Percentiles rank a stretch among this genome's conserved stretches.
Evolutionary conservation across 2,888 invertebrate genomes (phyloP).

Genomic region (Nemotelus pantherinus): DNA sequence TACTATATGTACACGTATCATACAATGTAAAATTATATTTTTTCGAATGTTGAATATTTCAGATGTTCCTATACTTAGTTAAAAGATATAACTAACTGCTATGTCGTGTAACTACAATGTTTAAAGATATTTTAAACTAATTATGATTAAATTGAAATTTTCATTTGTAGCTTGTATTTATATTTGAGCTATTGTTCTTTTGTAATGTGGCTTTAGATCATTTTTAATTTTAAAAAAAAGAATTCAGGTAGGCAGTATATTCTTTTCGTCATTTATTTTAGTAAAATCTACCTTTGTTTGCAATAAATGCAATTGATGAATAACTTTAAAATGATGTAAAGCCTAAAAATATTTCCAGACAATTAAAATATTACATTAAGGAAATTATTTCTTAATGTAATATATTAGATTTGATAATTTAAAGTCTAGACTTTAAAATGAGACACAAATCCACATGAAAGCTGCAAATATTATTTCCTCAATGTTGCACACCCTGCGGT

Average conservation of each 20-base stretch:
- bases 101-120: conserved; percentile 48
- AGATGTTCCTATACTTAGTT: conserved; percentile 24
- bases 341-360: not conserved
- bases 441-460: too few relatives aligned
- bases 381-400: too few relatives aligned
- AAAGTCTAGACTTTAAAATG: too few relatives aligned
- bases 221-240: not conserved
- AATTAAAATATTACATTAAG: not conserved
- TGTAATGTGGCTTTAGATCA: not conserved
- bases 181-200: not conserved
- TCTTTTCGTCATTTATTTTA: too few relatives aligned
- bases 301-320: not conserved
- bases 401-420: too few relatives aligned
- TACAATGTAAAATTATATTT: conserved; percentile 21
- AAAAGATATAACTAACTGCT: conserved; percentile 37
- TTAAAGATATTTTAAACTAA: not conserved
- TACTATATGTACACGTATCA: conserved; percentile 33
- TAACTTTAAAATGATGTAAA: not conserved
- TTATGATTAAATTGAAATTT: not conserved
- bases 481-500: too few relatives aligned
- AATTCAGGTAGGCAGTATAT: not conserved
- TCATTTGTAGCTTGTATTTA: not conserved
- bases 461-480: too few relatives aligned
- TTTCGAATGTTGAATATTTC: conserved; percentile 47
- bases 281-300: too few relatives aligned